Evolutionary conservation across 2,888 invertebrate species (phyloP), one percentile per base, ranked within the genome.

Genomic region (Drosophila mettleri): DNA sequence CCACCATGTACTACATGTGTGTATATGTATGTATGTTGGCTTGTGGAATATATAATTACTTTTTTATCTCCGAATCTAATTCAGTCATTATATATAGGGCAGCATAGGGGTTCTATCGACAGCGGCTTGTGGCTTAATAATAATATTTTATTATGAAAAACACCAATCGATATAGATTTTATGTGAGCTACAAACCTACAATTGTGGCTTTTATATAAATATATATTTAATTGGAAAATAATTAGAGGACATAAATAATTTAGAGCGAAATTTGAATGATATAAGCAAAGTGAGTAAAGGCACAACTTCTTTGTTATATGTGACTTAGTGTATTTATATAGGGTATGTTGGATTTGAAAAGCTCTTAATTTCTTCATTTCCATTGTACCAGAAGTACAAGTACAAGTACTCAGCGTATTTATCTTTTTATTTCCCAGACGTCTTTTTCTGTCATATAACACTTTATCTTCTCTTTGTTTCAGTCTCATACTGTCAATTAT

Each of bases 41-140:
- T 54, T 24, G 54, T 54, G 43, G 33, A 16, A 54, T 54, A 43
- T 43, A 33, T 14, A 24, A 54, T 24, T 33, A 43, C 18, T 43
- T 33, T 24, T 6, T 41, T 41, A 54, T 54, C 38, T 52, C 33
- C 33, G 33, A 54, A 33, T 53, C 27, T 18, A 27, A 52, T 14
- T 12, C 16, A 7, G 20, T 33, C 20, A 31, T 10, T 31, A 16
- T 16, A 33, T 18, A 43, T 33, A 18, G n/a, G n/a, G n/a, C n/a
- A n/a, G 43, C 33, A 24, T 18, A 10, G 14, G 14, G 33, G 24
- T 2, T 20, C 18, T 27, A 14, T 10, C 3, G 4, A 9, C 29
- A 1, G 5, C 10, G 20, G 29, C 14, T 39, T 5, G 14, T 0
- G 24, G 24, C n/a, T 36, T 38, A 14, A 8, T 18, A 22, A 24